Conservation (phyloP, 2,113 vertebrate genomes). For the Paedocypris sp. region DNA sequence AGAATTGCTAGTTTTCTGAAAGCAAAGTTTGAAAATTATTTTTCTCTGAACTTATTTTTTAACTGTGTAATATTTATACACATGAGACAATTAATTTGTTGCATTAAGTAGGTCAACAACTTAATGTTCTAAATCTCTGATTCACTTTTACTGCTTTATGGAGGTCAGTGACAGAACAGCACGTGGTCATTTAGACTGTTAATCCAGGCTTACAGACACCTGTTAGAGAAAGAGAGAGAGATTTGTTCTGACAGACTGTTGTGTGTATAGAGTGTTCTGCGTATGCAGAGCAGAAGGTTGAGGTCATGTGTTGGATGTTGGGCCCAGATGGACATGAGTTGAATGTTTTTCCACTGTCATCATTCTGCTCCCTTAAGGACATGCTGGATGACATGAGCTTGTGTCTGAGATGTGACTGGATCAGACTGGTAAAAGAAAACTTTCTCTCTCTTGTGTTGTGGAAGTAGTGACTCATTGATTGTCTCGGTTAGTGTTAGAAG, state of each 20-base stretch:
- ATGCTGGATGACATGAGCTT: slow-evolving; percentile 32
- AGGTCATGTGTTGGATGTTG: slow-evolving; percentile 48
- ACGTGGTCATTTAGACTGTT: not conserved
- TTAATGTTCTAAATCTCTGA: not conserved
- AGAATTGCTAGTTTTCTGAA: too few relatives aligned
- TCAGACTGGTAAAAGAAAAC: slow-evolving; percentile 42
- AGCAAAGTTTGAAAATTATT: too few relatives aligned
- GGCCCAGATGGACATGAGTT: slow-evolving; percentile 15
- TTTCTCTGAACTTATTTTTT: too few relatives aligned
- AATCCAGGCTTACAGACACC: slow-evolving; percentile 1
- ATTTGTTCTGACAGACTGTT: not conserved
- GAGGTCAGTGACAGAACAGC: not conserved
- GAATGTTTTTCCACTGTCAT: not conserved
- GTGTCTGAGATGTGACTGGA: slow-evolving; percentile 32
- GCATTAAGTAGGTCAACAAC: not conserved
- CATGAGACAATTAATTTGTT: too few relatives aligned
- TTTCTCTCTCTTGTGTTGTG: not conserved
- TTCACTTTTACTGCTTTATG: not conserved
- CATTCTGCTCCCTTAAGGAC: slow-evolving; percentile 25
- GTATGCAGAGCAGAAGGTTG: not conserved
- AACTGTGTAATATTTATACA: too few relatives aligned
- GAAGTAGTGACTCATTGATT: not conserved
- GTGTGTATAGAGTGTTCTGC: not conserved
- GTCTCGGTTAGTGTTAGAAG: too few relatives aligned
- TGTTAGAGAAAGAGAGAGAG: not conserved